Percentiles rank a stretch among this genome's conserved stretches.
phyloP scores from a whole-genome alignment of 2,113 vertebrate species.

The Setophaga coronata region DNA sequence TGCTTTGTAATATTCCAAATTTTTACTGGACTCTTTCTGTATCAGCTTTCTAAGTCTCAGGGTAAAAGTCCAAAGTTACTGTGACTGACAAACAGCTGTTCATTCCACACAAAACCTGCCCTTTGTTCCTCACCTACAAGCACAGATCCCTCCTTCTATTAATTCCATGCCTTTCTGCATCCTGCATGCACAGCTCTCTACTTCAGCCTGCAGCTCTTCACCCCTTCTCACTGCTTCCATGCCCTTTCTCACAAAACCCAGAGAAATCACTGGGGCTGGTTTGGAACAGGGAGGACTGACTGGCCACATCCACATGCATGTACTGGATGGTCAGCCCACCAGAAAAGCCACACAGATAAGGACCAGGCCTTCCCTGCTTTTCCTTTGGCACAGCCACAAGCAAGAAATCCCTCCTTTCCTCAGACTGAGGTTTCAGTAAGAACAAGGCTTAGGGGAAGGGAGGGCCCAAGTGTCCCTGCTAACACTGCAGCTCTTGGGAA shows the following conservation, averaged over 20 bases:
- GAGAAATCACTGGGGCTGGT: not conserved
- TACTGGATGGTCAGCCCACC: not conserved
- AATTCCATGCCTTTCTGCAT: not conserved
- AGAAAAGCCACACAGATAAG: not conserved
- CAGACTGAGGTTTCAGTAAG: not conserved
- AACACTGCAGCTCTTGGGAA: not conserved
- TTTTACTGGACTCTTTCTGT: not conserved
- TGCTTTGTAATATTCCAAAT: not conserved
- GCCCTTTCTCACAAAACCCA: not conserved
- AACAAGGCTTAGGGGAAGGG: not conserved
- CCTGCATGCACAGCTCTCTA: not conserved
- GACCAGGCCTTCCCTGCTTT: not conserved
- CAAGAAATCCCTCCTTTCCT: not conserved
- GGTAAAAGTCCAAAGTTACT: not conserved
- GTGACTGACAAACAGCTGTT: not conserved
- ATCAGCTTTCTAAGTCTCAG: not conserved
- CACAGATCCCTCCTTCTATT: not conserved
- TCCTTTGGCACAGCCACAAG: not conserved
- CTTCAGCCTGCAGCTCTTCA: not conserved
- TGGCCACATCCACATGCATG: fast-evolving
- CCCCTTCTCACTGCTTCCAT: not conserved
- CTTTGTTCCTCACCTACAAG: not conserved
- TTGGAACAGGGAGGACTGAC: not conserved
- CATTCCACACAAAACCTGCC: not conserved
- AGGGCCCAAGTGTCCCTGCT: not conserved